Evolutionary conservation across 2,888 invertebrate genomes (phyloP).

Genomic region (Phaonia tiefii): DNA sequence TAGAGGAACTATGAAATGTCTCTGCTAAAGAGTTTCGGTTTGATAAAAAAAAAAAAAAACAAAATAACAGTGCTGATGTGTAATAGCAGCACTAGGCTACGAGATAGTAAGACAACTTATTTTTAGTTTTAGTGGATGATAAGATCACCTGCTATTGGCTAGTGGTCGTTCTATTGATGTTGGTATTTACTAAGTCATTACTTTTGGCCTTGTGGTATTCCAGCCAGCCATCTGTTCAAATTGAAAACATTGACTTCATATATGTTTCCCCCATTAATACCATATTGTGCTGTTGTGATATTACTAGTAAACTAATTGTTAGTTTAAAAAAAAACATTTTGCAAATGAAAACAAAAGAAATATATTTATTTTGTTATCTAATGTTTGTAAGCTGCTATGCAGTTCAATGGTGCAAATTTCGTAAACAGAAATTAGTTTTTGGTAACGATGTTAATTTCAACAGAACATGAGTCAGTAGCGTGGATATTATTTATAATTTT

Average conservation of each 20-base stretch:
- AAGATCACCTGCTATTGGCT: conserved; percentile 9
- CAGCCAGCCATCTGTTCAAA: conserved; percentile 15
- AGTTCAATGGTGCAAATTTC: no score
- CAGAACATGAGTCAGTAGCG: no score
- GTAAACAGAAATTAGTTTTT: no score
- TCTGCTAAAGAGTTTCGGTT: neutral
- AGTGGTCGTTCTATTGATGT: neutral
- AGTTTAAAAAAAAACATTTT: no score
- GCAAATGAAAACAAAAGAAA: no score
- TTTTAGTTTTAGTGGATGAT: conserved; percentile 12
- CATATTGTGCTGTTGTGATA: neutral
- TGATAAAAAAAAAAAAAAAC: neutral
- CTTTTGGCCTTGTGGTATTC: conserved; percentile 24
- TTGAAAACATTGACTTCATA: neutral
- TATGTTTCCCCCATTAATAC: neutral
- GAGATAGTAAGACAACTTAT: conserved; percentile 24
- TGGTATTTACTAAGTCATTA: conserved; percentile 18
- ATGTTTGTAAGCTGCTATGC: no score
- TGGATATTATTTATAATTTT: no score
- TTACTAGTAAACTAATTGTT: no score
- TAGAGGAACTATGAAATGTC: neutral
- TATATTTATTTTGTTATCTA: no score
- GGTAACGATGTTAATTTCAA: no score
- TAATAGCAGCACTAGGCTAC: neutral
- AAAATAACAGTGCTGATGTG: conserved; percentile 17